Evolutionary conservation across 2,888 invertebrate genomes (phyloP), one percentile per base, ranked within the genome.

Genomic region (Micoletzkya japonica): DNA sequence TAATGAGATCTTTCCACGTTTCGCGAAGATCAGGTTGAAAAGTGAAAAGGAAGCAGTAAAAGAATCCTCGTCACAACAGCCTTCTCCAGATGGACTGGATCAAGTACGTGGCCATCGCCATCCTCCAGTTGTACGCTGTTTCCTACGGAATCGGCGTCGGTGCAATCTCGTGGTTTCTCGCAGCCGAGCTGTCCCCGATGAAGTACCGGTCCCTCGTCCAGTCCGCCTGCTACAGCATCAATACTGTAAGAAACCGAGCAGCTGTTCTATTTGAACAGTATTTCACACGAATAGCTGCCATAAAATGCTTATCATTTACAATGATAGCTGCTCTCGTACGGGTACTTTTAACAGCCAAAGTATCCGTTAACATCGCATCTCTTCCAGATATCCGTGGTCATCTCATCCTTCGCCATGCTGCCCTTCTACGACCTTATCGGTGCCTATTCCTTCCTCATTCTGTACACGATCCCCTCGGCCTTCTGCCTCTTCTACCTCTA

Each of bases 101-200:
- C 34, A 68, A 68, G 49, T 68, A 49, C n/a, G 30, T 68, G n/a
- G 68, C 30, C 14, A 20, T 68, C n/a, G 58, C 49, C 0, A 68
- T 49, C 58, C 57, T 68, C 57, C 39, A 57, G 57, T 39, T 68
- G 32, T 68, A 39, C 34, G 57, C 44, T 34, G 39, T 26, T 7
- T 57, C 68, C 1, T 68, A 68, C 49, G 68, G 57, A 44, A 71
- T 72, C 17, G 80, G 78, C 24, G 78, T 81, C 2, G 81, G 81
- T 1, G 80, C 82, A 7, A 77, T 81, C 10, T 73, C 77, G 4
- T 82, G 81, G 81, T 82, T 80, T 71, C 74, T 82, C 17, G 73
- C 76, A 1, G 76, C 79, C 0, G 81, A 82, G 54, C 60, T 82
- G 58, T 78, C 79, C 4, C 79, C 79, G 4, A 81, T 81, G 66